phyloP scores from a whole-genome alignment of 64 coral and sea anemone genomes.

The Acropora yongei region DNA sequence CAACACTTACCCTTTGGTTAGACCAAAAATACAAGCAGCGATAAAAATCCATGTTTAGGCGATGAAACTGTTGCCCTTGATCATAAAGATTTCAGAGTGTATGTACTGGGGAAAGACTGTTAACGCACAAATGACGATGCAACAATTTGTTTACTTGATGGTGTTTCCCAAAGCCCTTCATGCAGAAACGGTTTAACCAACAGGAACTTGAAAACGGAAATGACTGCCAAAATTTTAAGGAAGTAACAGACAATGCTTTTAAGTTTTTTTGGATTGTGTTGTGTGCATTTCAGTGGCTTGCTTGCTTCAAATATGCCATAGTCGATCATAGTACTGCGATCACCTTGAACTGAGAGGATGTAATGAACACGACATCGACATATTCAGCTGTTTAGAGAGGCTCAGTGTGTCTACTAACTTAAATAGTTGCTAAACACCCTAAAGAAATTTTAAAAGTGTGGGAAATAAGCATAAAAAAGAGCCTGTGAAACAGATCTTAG shows the following conservation, averaged over 20 bases:
- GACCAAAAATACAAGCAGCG: conserved; percentile 51
- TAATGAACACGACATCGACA: no score
- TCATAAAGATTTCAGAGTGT: not conserved
- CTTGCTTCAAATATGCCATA: not conserved
- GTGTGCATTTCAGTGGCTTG: not conserved
- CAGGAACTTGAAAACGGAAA: not conserved
- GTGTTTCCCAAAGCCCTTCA: not conserved
- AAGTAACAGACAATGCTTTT: not conserved
- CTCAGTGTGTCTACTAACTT: no score
- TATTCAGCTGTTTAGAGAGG: no score
- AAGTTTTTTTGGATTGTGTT: not conserved
- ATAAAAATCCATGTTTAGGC: conserved; percentile 54
- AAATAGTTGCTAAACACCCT: no score
- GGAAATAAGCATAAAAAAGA: no score
- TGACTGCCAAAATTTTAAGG: not conserved
- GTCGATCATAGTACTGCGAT: not conserved
- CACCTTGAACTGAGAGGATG: no score
- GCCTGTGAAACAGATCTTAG: no score
- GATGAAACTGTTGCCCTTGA: conserved; percentile 11
- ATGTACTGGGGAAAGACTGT: not conserved
- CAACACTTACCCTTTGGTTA: conserved; percentile 28
- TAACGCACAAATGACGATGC: not conserved
- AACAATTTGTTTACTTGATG: not conserved
- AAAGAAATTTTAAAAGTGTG: no score
- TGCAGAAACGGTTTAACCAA: not conserved